phyloP scores from a whole-genome alignment of 2,113 vertebrate genomes.

The Nestor notabilis region DNA sequence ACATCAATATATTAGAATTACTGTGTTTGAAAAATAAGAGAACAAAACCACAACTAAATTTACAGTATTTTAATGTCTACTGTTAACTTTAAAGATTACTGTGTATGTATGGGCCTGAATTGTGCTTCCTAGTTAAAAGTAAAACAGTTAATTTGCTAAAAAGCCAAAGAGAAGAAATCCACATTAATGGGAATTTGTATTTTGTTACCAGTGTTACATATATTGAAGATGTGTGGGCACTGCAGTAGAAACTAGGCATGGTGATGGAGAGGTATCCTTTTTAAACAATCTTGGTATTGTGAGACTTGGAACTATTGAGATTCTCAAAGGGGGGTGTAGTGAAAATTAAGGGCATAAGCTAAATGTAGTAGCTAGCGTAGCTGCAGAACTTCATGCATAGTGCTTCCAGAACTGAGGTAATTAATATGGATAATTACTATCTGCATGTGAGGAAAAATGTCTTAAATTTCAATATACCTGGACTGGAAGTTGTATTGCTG shows the following conservation, averaged over 20 bases:
- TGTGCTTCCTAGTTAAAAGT: background rate
- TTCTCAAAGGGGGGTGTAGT: background rate
- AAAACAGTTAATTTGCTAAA: background rate
- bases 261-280: background rate
- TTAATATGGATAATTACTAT: background rate
- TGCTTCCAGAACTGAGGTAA: background rate
- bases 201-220: background rate
- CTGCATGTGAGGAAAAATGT: background rate
- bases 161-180: background rate
- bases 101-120: background rate
- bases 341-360: background rate
- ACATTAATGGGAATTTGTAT: background rate
- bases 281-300: background rate
- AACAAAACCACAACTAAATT: background rate
- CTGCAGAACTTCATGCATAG: background rate
- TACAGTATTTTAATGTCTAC: background rate
- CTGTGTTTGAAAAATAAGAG: background rate
- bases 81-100: background rate
- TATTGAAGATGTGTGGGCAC: background rate
- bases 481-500: background rate
- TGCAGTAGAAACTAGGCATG: background rate
- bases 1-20: background rate
- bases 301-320: background rate
- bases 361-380: background rate
- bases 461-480: background rate